Base-by-base conservation (phyloP, 1,140 invertebrate species). In the Bombus confusus region DNA sequence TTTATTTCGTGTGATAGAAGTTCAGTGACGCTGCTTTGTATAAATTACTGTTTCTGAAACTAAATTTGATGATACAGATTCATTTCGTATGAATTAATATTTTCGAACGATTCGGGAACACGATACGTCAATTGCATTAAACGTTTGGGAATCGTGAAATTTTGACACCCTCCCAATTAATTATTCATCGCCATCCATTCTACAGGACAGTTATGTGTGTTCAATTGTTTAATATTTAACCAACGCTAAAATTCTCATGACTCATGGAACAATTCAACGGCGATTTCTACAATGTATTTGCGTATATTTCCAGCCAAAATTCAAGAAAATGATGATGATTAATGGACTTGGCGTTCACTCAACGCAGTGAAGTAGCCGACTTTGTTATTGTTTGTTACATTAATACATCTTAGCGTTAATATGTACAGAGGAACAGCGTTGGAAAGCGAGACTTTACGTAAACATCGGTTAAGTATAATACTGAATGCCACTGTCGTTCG, bases 401-500 rank as follows among this genome's bases (percentile, higher is more conserved):
- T 43, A 41, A 64, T 25, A n/a, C 37, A 3, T 6, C 18, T n/a
- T 47, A 39, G 2, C 10, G 13, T 3, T 28, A 39, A 34, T n/a
- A 5, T n/a, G 8, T 28, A 13, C 18, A 25, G n/a, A n/a, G 57
- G 5, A 37, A 62, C 34, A 28, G 2, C 75, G 18, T 25, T 59
- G 39, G 59, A 66, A 78, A 25, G 39, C 28, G n/a, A 13, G 18
- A 34, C 28, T 41, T 59, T 39, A 9, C 75, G 57, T 64, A 43
- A 78, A 78, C 75, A 66, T 18, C 4, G n/a, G 37, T 18, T 41
- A 12, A 41, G 31, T 78, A 78, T 78, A 78, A 62, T 10, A 64
- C 28, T 13, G 18, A 64, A 31, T 8, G 59, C 18, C 37, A 64
- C 31, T 41, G 57, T 66, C 37, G 37, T 8, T 43, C 28, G 75